Base-by-base conservation (phyloP, 2,888 invertebrate species). In the Petrophora chlorosata region DNA sequence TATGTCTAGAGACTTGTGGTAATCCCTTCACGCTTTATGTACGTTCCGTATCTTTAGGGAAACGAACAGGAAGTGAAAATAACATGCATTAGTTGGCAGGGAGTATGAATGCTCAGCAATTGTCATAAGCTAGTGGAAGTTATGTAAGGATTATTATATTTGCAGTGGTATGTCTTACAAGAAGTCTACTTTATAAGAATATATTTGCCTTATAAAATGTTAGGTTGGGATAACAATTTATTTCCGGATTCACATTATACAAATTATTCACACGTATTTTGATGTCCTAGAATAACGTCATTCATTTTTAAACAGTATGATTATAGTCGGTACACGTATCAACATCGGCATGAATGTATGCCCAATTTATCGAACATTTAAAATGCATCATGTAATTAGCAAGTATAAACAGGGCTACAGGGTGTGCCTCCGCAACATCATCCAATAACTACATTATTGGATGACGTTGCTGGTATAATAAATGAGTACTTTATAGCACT, bases 1-100 rank as follows among this genome's bases (percentile, higher is more conserved):
- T 66, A 71, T 68, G 72, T 67, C 67, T 68, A 63, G 63, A 59
- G 61, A 53, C 58, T 56, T 57, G 62, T 46, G 64, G 69, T 76
- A 69, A 76, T 73, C 66, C 70, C 58, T 54, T 43, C 42, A 44
- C 47, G 39, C 59, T 64, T 45, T 26, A 32, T 38, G 42, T 35
- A 49, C 52, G 64, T 65, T 71, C n/a, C n/a, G n/a, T n/a, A 73
- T 75, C 70, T 68, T 67, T 65, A 69, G 59, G 56, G 58, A 59
- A 61, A 61, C 28, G 30, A 42, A 41, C 28, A 42, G 42, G 40
- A 42, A 39, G 39, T 35, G 34, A 39, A 39, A 50, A 44, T 49
- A 43, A 48, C 41, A 26, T 29, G 16, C 41, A 35, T 48, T 41
- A 48, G 40, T 25, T 17, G 36, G 14, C 40, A 29, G 23, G 19